Evolutionary conservation across 2,797 vertebrate species (phyloP).

Genomic region (Myioborus melanocephalus): DNA sequence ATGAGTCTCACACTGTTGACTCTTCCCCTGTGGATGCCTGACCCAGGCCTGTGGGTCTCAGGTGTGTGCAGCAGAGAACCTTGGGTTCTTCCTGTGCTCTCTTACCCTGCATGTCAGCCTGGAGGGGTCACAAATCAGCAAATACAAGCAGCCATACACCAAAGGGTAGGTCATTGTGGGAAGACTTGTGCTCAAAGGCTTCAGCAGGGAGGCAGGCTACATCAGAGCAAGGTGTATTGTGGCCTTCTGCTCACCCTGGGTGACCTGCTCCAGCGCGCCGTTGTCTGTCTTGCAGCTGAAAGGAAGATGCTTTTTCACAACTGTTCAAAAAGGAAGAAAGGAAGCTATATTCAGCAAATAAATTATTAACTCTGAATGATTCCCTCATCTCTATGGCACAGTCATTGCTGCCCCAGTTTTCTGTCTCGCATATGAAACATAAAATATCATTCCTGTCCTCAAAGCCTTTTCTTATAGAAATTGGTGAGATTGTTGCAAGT

Average conservation of each 20-base stretch:
- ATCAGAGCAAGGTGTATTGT: neutral
- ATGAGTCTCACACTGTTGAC: neutral
- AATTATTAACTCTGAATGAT: slow-evolving; percentile 61
- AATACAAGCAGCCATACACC: neutral
- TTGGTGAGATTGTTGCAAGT: neutral
- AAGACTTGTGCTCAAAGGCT: neutral
- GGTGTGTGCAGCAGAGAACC: neutral
- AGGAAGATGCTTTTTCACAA: slow-evolving; percentile 17
- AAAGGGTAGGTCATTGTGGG: neutral
- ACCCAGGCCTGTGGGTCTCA: neutral
- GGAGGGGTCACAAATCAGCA: neutral
- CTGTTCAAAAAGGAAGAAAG: slow-evolving; percentile 21
- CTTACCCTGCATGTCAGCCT: accelerated
- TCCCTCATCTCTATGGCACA: slow-evolving; percentile 33
- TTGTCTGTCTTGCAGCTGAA: neutral
- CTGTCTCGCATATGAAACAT: neutral
- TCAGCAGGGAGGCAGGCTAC: neutral
- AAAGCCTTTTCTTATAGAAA: neutral
- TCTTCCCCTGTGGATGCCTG: neutral
- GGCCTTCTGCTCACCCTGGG: neutral
- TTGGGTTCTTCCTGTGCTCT: neutral
- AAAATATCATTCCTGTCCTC: neutral
- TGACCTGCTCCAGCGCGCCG: neutral
- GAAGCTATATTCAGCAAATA: slow-evolving; percentile 42
- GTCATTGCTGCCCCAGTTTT: slow-evolving; percentile 56